Evolutionary conservation across 2,888 invertebrate species (phyloP).

Genomic region (Lamellibrachia satsuma): DNA sequence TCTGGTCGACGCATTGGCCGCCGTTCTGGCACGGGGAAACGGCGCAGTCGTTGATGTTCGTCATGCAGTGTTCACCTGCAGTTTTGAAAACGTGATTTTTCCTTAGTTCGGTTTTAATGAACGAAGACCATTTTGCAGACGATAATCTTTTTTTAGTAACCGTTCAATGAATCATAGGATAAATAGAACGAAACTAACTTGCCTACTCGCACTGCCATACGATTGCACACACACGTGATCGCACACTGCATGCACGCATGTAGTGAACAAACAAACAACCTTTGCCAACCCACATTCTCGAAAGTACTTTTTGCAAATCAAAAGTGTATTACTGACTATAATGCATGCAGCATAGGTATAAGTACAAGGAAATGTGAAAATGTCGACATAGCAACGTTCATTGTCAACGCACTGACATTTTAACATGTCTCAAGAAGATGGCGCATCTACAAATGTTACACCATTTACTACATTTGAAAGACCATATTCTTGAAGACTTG

Average conservation of each 20-base stretch:
- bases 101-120: too few relatives aligned
- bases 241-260: too few relatives aligned
- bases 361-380: background rate
- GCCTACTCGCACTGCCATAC: too few relatives aligned
- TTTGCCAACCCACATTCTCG: background rate
- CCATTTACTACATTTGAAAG: background rate
- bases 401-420: conserved; percentile 20
- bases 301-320: background rate
- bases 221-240: too few relatives aligned
- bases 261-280: background rate
- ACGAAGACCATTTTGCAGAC: too few relatives aligned
- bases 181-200: too few relatives aligned
- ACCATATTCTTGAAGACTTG: background rate
- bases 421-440: conserved; percentile 44
- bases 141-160: too few relatives aligned
- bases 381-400: background rate
- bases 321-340: background rate
- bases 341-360: background rate
- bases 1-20: background rate
- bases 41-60: background rate
- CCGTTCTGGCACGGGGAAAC: background rate
- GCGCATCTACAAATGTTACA: conserved; percentile 50
- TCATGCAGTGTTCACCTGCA: background rate
- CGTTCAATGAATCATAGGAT: too few relatives aligned
- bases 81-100: background rate